Percentiles rank a stretch among this genome's conserved stretches.
phyloP scores from a whole-genome alignment of 2,888 invertebrate species.

The Drosophila percnosoma region DNA sequence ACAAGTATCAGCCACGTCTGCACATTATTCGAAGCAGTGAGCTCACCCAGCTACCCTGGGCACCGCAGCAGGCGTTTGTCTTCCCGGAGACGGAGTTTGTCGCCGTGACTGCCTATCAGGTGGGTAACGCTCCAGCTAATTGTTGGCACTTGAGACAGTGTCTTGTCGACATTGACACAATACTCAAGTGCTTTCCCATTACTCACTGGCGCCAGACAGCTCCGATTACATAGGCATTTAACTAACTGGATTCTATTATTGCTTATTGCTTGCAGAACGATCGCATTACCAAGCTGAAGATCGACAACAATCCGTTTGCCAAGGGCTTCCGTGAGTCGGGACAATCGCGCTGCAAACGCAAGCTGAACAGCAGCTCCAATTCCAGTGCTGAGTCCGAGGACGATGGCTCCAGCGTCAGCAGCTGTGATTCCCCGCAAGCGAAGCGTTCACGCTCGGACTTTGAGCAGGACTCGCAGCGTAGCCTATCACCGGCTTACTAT shows the following conservation, averaged over 20 bases:
- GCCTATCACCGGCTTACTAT: constrained; percentile 63
- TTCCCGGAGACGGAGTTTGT: constrained; percentile 96
- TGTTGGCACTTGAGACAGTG: constrained; percentile 60
- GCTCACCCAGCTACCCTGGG: constrained; percentile 89
- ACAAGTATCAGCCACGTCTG: constrained; percentile 96
- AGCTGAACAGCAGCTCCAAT: constrained; percentile 85
- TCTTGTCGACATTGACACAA: constrained; percentile 30
- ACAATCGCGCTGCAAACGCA: constrained; percentile 90
- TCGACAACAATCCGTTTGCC: constrained; percentile 96
- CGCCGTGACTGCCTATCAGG: constrained; percentile 98
- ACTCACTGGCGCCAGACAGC: constrained; percentile 55
- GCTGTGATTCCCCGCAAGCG: constrained; percentile 69
- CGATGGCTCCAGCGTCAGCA: constrained; percentile 79
- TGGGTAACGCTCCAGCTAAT: constrained; percentile 82
- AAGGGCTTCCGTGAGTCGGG: constrained; percentile 96
- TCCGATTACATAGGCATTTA: constrained; percentile 52
- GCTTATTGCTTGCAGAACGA: constrained; percentile 88
- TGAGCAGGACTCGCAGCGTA: constrained; percentile 79
- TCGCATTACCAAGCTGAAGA: constrained; percentile 94
- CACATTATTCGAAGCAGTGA: constrained; percentile 93
- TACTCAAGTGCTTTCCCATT: constrained; percentile 58
- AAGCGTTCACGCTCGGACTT: constrained; percentile 82
- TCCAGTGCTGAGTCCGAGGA: constrained; percentile 71
- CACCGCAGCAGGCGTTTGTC: constrained; percentile 88
- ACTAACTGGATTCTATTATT: constrained; percentile 32